Evolutionary conservation across 2,888 invertebrate genomes (phyloP).

Genomic region (Panzeria rudis): DNA sequence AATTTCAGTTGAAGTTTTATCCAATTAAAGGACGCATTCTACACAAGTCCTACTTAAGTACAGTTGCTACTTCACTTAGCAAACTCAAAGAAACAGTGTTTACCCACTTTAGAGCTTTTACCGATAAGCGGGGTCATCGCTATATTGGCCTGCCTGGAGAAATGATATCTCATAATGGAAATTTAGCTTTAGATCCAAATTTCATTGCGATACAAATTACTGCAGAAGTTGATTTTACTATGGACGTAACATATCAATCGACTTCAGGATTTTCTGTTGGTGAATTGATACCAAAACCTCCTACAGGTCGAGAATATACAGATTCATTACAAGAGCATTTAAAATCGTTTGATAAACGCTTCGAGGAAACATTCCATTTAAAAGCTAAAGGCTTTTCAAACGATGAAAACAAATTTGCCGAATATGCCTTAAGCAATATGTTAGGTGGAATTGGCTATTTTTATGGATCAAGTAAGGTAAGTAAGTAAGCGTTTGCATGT

Average conservation of each 20-base stretch:
- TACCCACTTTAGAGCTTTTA: conserved; percentile 87
- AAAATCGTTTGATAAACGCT: conserved; percentile 89
- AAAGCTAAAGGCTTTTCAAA: conserved; percentile 88
- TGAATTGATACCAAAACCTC: conserved; percentile 82
- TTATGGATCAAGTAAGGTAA: conserved; percentile 87
- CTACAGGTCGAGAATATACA: conserved; percentile 88
- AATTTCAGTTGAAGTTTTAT: conserved; percentile 86
- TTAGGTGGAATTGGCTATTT: conserved; percentile 98
- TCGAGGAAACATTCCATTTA: conserved; percentile 92
- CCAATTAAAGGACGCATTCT: conserved; percentile 85
- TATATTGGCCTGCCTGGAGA: conserved; percentile 87
- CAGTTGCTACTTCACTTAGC: conserved; percentile 88
- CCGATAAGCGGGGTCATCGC: conserved; percentile 85
- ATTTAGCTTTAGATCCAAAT: conserved; percentile 88
- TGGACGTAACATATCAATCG: conserved; percentile 94
- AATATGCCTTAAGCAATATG: conserved; percentile 95
- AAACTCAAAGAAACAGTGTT: conserved; percentile 90
- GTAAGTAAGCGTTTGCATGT: conserved; percentile 34
- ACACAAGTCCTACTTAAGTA: conserved; percentile 90
- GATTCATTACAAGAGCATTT: conserved; percentile 86
- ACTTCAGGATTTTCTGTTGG: conserved; percentile 86
- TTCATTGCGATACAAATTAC: conserved; percentile 91
- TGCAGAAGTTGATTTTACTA: conserved; percentile 90
- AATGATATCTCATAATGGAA: conserved; percentile 84
- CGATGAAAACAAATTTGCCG: conserved; percentile 90